phyloP scores from a whole-genome alignment of 2,888 invertebrate genomes.

The Melanargia galathea region DNA sequence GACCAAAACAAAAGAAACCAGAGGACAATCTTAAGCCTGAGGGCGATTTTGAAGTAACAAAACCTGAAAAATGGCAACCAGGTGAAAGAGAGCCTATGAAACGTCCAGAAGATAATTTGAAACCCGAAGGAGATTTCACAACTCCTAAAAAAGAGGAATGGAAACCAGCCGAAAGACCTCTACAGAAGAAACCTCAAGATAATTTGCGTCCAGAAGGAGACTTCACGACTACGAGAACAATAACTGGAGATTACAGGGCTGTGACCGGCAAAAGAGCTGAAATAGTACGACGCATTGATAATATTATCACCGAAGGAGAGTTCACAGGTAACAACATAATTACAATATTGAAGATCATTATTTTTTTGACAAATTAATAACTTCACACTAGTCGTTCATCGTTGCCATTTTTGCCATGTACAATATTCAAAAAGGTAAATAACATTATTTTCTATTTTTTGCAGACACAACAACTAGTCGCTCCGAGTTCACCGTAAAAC shows the following conservation, averaged over 20 bases:
- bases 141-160: slow-evolving; percentile 60
- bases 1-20: slow-evolving; percentile 44
- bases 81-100: slow-evolving; percentile 63
- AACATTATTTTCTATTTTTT: slow-evolving; percentile 39
- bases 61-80: slow-evolving; percentile 67
- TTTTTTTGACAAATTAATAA: too few species aligned
- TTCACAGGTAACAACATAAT: slow-evolving; percentile 79
- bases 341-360: too few species aligned
- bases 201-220: slow-evolving; percentile 77
- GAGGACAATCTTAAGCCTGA: slow-evolving; percentile 64
- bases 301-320: slow-evolving; percentile 85
- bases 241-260: slow-evolving; percentile 82
- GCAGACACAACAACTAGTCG: slow-evolving; percentile 87
- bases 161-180: slow-evolving; percentile 67
- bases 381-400: too few species aligned
- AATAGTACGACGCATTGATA: slow-evolving; percentile 84
- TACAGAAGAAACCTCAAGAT: slow-evolving; percentile 72
- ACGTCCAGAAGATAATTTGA: slow-evolving; percentile 63
- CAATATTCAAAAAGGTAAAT: neutral
- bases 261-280: slow-evolving; percentile 85
- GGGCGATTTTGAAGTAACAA: slow-evolving; percentile 75
- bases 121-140: slow-evolving; percentile 79
- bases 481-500: slow-evolving; percentile 86
- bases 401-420: too few species aligned
- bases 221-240: slow-evolving; percentile 78